Conservation (phyloP, 1,140 invertebrate species). For the Lysiphlebus fabarum region DNA sequence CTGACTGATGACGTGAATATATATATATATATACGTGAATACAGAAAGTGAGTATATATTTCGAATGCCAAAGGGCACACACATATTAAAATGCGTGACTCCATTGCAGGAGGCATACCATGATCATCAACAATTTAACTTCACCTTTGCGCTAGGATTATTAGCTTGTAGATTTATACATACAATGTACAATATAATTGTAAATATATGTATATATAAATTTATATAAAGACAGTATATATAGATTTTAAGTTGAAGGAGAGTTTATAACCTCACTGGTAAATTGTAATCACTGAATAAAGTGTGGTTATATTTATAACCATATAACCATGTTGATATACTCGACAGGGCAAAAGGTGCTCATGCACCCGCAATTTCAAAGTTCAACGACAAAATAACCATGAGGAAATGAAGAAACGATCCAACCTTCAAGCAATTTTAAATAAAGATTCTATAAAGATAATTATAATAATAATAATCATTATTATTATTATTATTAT, state of each 20-base stretch:
- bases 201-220: too few species aligned
- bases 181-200: too few species aligned
- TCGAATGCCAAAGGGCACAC: slow-evolving; percentile 9
- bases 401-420: slow-evolving; percentile 11
- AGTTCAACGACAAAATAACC: slow-evolving; percentile 14
- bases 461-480: too few species aligned
- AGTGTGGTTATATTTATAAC: neutral
- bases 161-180: too few species aligned
- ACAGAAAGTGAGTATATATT: slow-evolving; percentile 8
- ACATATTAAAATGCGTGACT: slow-evolving; percentile 12
- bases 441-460: too few species aligned
- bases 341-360: slow-evolving; percentile 3
- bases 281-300: slow-evolving; percentile 12
- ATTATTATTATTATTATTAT: too few species aligned
- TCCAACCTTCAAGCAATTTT: neutral
- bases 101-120: too few species aligned
- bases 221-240: too few species aligned
- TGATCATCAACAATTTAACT: too few species aligned
- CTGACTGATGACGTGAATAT: too few species aligned
- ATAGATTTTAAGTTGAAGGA: neutral
- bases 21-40: neutral
- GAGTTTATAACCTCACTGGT: slow-evolving; percentile 14
- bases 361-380: neutral
- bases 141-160: too few species aligned
- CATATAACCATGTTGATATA: neutral